Evolutionary conservation across 2,888 invertebrate genomes (phyloP).

Genomic region (Labia minor): DNA sequence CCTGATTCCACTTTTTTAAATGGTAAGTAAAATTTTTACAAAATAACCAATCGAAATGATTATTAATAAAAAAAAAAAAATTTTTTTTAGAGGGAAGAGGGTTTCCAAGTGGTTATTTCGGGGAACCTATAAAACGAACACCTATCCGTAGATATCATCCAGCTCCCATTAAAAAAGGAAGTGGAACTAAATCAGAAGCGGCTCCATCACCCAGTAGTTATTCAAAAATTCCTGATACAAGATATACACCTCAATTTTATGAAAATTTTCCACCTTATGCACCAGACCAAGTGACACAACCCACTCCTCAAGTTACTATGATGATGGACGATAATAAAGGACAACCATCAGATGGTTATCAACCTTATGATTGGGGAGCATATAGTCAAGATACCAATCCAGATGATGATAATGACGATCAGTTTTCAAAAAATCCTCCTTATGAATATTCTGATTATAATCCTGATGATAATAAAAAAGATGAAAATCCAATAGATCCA

Average conservation of each 20-base stretch:
- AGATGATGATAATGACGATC: too few relatives aligned
- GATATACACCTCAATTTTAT: not conserved
- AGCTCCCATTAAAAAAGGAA: not conserved
- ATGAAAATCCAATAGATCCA: conserved; percentile 23
- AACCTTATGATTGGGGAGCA: too few relatives aligned
- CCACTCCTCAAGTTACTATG: not conserved
- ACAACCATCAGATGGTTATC: not conserved
- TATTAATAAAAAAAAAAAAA: too few relatives aligned
- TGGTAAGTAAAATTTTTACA: not conserved
- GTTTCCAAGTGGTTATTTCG: not conserved
- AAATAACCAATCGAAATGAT: not conserved
- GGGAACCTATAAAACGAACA: not conserved
- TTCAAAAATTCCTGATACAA: not conserved
- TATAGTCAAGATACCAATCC: too few relatives aligned
- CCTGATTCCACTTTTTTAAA: too few relatives aligned
- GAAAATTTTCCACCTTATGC: not conserved
- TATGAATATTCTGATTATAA: conserved; percentile 28
- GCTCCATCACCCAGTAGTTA: not conserved
- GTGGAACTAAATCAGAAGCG: not conserved
- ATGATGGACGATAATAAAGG: not conserved
- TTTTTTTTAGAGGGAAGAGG: not conserved
- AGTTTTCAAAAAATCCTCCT: too few relatives aligned
- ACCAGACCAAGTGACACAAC: not conserved
- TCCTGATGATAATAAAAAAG: conserved; percentile 31
- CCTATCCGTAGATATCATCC: not conserved